Percentiles rank a stretch among this genome's conserved stretches.
phyloP scores from a whole-genome alignment of 1,140 invertebrate species.

The Drosophila tristis region DNA sequence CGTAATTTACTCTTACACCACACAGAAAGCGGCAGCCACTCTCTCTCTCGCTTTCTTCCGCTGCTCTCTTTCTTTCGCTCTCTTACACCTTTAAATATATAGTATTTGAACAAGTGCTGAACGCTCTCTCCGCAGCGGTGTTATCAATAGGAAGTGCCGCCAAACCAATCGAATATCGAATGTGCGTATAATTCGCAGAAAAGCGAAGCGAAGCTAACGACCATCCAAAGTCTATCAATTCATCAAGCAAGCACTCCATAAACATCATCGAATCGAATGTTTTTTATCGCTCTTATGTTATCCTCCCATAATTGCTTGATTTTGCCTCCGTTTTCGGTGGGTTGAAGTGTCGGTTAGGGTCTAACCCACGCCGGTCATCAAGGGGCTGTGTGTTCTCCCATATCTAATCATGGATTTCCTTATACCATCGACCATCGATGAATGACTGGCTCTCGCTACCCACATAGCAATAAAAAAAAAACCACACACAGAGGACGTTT shows the following conservation, averaged over 20 bases:
- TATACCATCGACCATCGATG: too few relatives aligned
- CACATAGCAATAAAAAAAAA: conserved; percentile 18
- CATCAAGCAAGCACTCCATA: conserved; percentile 2
- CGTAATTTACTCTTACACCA: too few relatives aligned
- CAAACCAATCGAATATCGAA: conserved; percentile 27
- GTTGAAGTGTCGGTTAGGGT: background rate
- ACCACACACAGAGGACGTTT: background rate
- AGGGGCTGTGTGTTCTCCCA: conserved; percentile 1
- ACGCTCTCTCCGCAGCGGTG: background rate
- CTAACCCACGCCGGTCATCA: too few relatives aligned
- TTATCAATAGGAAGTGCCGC: conserved; percentile 26
- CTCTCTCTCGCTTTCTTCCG: conserved; percentile 16
- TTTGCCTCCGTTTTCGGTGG: background rate
- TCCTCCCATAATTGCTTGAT: conserved; percentile 6
- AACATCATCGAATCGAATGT: background rate
- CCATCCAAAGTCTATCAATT: conserved; percentile 5
- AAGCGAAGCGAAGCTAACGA: background rate
- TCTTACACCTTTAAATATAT: conserved; percentile 26
- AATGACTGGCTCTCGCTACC: background rate
- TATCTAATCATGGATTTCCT: conserved; percentile 32
- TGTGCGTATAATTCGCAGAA: conserved; percentile 13
- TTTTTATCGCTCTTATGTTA: conserved; percentile 14
- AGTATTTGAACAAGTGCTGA: conserved; percentile 40
- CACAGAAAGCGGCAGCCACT: background rate
- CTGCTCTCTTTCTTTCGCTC: conserved; percentile 20